Conservation (phyloP, 2,113 vertebrate species). For the Eudyptes chrysolophus region DNA sequence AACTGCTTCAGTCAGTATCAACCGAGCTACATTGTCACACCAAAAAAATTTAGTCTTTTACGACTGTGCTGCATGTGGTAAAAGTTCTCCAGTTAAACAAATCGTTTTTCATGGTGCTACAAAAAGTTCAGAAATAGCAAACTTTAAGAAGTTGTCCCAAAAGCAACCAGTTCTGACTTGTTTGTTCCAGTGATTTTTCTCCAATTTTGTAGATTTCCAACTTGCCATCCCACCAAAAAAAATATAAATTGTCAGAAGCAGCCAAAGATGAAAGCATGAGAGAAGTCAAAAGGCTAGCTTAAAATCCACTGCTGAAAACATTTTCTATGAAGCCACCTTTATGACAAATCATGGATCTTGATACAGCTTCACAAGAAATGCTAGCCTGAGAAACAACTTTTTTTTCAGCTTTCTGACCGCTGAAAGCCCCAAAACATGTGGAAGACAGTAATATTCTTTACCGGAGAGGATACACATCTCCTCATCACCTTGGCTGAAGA, state of each 20-base stretch:
- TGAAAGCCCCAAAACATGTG: not conserved
- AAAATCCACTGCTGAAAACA: not conserved
- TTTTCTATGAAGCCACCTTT: not conserved
- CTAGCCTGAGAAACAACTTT: not conserved
- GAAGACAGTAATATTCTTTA: not conserved
- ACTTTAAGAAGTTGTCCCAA: not conserved
- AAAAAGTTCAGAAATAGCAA: not conserved
- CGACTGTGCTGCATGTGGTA: not conserved
- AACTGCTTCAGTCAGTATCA: not conserved
- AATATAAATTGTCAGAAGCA: not conserved
- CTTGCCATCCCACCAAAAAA: not conserved
- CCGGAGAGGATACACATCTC: not conserved
- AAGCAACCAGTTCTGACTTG: not conserved
- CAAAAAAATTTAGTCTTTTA: not conserved
- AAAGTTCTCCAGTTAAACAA: not conserved
- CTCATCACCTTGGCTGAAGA: not conserved
- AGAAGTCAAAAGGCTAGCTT: not conserved
- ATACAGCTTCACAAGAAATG: not conserved
- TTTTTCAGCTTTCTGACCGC: not conserved
- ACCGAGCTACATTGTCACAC: not conserved
- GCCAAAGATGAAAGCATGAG: not conserved
- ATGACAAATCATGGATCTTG: not conserved
- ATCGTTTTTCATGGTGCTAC: not conserved
- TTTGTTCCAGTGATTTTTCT: not conserved
- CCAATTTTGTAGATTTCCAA: not conserved